These are phyloP conservation scores for Agrypnia vestita DNA, from an alignment of 1,140 invertebrate species.

Conservation along the genomic window DNA sequence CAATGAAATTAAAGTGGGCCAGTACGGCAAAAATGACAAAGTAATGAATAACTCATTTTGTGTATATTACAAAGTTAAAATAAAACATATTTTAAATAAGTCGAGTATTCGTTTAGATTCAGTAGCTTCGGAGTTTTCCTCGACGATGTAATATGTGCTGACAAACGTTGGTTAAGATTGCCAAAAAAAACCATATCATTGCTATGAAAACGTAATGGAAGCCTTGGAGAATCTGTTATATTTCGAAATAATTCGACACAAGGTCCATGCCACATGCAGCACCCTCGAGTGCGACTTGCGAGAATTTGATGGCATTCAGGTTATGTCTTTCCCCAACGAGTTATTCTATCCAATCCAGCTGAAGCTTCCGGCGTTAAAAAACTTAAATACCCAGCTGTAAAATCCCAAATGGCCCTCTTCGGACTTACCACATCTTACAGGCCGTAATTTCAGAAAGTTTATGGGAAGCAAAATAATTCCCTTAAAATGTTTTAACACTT, in stretches of 20 bases:
- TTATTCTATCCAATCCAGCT: constrained; percentile 45
- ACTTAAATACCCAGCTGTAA: constrained; percentile 52
- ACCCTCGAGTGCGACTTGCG: constrained; percentile 9
- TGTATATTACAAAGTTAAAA: too few relatives aligned
- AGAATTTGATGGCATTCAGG: constrained; percentile 46
- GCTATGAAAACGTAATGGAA: constrained; percentile 3
- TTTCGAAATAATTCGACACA: constrained; percentile 42
- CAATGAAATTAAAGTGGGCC: too few relatives aligned
- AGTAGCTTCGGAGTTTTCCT: too few relatives aligned
- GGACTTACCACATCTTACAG: constrained; percentile 45
- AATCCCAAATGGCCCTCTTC: constrained; percentile 40
- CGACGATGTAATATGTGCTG: too few relatives aligned
- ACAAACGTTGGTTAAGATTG: too few relatives aligned
- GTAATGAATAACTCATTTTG: too few relatives aligned
- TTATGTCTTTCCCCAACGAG: constrained; percentile 33
- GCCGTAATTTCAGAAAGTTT: constrained; percentile 25
- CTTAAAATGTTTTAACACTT: constrained; percentile 38
- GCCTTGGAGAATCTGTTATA: constrained; percentile 27
- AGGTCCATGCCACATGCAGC: background rate
- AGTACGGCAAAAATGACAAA: too few relatives aligned
- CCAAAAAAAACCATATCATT: too few relatives aligned
- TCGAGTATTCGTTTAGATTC: too few relatives aligned
- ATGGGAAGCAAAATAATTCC: constrained; percentile 25
- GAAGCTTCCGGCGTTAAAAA: constrained; percentile 51
- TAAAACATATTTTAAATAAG: too few relatives aligned